Evolutionary conservation across 2,797 vertebrate species (phyloP).

Genomic region (Pseudomugil tenellus): DNA sequence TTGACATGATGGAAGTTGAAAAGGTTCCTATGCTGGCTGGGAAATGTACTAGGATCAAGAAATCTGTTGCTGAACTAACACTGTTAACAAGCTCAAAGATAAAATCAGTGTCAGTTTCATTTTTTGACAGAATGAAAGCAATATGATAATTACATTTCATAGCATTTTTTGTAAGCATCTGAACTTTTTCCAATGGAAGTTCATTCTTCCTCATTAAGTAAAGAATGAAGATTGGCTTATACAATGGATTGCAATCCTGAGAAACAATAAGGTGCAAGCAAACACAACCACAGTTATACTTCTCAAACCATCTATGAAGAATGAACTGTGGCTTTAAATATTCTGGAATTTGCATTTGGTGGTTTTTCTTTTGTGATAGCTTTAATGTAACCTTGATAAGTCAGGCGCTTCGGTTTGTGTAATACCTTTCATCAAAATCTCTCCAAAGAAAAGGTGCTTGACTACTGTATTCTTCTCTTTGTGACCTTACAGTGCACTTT

Average conservation of each 20-base stretch:
- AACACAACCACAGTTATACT: not conserved
- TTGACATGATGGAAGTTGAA: slow-evolving; percentile 52
- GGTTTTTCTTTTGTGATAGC: not conserved
- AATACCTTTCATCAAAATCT: slow-evolving; percentile 36
- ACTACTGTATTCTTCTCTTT: slow-evolving; percentile 28
- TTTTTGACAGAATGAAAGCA: slow-evolving; percentile 10
- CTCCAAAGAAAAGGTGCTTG: slow-evolving; percentile 11
- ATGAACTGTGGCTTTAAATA: not conserved
- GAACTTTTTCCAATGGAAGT: not conserved
- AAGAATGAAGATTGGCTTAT: not conserved
- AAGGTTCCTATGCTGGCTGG: slow-evolving; percentile 20
- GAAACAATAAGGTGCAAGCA: slow-evolving; percentile 1
- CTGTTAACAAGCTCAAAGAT: slow-evolving; percentile 28
- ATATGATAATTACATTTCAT: not conserved
- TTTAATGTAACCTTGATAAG: slow-evolving; percentile 8
- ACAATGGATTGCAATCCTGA: not conserved
- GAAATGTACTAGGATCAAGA: slow-evolving; percentile 36
- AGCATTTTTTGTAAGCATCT: slow-evolving; percentile 2
- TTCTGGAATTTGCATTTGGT: not conserved
- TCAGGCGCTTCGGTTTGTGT: slow-evolving; percentile 14
- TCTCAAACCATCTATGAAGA: not conserved
- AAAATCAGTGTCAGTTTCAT: not conserved
- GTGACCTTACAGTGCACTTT: slow-evolving; percentile 43
- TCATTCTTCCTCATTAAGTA: not conserved
- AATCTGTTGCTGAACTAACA: slow-evolving; percentile 19